phyloP scores from a whole-genome alignment of 2,113 vertebrate species.

The Xiphophorus couchianus region DNA sequence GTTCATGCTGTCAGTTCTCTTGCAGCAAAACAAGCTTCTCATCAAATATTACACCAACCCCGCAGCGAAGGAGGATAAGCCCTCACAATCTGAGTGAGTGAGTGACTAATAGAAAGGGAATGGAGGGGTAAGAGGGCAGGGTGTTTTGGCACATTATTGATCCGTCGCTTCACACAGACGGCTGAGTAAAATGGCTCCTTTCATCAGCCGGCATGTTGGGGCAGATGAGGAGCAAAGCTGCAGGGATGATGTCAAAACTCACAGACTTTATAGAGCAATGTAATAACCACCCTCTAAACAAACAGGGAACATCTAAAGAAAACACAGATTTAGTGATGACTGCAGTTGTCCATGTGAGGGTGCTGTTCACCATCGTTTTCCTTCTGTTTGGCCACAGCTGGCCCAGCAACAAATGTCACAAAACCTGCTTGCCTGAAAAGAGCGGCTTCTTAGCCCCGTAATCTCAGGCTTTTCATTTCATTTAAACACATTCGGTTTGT shows the following conservation, averaged over 20 bases:
- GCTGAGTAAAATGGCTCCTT: slow-evolving; percentile 35
- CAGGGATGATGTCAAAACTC: slow-evolving; percentile 15
- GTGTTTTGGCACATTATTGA: slow-evolving; percentile 53
- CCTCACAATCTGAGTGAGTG: not conserved
- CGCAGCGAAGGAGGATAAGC: slow-evolving; percentile 19
- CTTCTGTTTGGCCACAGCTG: not conserved
- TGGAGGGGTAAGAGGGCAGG: not conserved
- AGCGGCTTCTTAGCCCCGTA: not conserved
- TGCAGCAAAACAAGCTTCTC: slow-evolving; percentile 19
- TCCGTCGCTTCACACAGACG: slow-evolving; percentile 44
- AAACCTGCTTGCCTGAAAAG: not conserved
- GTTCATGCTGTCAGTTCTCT: slow-evolving; percentile 17
- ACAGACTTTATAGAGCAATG: not conserved
- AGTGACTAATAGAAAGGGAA: slow-evolving; percentile 21
- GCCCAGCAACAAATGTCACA: not conserved
- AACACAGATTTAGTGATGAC: slow-evolving; percentile 25
- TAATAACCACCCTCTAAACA: not conserved
- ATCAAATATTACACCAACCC: slow-evolving; percentile 34
- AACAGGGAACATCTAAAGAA: not conserved
- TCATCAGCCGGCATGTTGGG: slow-evolving; percentile 31
- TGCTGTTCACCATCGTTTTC: slow-evolving; percentile 46
- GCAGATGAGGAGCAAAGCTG: slow-evolving; percentile 52
- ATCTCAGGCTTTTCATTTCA: not conserved
- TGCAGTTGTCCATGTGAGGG: slow-evolving; percentile 61
- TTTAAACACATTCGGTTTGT: slow-evolving; percentile 9